Base-by-base conservation (phyloP, 2,797 vertebrate genomes). In the Scolopax bukidnonensis region DNA sequence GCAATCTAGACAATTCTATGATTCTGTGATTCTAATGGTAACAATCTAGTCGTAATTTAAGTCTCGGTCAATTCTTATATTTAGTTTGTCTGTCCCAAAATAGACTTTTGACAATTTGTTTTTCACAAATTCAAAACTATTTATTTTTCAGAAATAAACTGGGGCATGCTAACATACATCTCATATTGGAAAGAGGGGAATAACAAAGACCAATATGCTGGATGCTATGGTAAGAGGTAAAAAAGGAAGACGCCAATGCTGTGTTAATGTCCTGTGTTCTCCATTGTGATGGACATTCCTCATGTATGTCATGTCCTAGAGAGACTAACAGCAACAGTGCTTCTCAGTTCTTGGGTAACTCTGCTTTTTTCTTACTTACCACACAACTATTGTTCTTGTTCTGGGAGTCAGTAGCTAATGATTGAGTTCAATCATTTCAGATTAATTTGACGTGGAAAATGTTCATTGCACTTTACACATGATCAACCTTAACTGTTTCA, bases 251-350 rank as follows among this genome's bases (percentile, higher is more conserved):
- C 21, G 5, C 12, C 36, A 53, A 74, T 17, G 12, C 21, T 50
- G 4, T 0, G 0, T 38, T 69, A 3, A 1, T 84, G 14, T 67
- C 27, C 16, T 28, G 6, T 57, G 25, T 30, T 40, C 6, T 27
- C 91, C 16, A 3, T 5, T 41, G 28, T 43, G 9, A 1, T 3
- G 11, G 51, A 30, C 28, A 53, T 53, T 53, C 28, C 28, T 30
- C 28, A 32, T 2, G 0, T 59, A 6, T 32, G 7, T 68, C 2
- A 0, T 27, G 6, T 56, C 30, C 30, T 21, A 25, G n/a, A 64
- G n/a, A 53, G 9, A 18, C 24, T n/a, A 0, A 33, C 18, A 89
- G 15, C 25, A 61, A 11, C 6, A 5, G 4, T 36, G 20, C 5
- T 15, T 40, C 11, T 28, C 30, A 3, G 1, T 53, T 64, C 32